Conservation (phyloP, 2,113 vertebrate species). For the Polyodon spathula region DNA sequence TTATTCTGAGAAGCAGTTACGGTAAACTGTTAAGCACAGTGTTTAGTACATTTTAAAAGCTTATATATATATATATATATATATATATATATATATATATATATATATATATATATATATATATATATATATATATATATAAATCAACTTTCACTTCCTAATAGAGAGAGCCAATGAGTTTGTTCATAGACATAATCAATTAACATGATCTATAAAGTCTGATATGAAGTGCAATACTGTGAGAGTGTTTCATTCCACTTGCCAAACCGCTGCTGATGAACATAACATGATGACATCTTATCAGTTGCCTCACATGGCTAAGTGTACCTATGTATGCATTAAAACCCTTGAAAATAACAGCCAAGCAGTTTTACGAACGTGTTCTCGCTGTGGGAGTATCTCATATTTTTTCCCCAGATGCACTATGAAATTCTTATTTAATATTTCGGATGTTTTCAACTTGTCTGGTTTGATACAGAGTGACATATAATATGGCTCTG, state of each 20-base stretch:
- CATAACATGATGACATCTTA: slow-evolving; percentile 27
- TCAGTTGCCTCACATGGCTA: slow-evolving; percentile 21
- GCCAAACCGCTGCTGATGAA: slow-evolving; percentile 31
- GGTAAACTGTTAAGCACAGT: slow-evolving; percentile 35
- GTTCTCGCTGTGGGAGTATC: no score
- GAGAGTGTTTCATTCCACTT: slow-evolving; percentile 29
- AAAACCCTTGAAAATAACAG: neutral
- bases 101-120: no score
- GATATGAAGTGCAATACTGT: slow-evolving; percentile 28
- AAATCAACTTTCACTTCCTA: slow-evolving; percentile 43
- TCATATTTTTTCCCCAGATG: no score
- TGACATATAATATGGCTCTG: no score
- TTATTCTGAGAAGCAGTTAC: slow-evolving; percentile 16
- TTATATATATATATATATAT: no score
- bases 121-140: no score
- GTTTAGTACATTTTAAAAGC: slow-evolving; percentile 56
- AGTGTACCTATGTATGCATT: neutral
- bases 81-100: no score
- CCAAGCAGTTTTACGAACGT: neutral
- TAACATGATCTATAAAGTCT: slow-evolving; percentile 41
- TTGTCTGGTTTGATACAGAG: no score
- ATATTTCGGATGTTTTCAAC: no score
- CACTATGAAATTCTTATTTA: no score
- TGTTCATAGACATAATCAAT: slow-evolving; percentile 55
- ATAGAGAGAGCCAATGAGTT: slow-evolving; percentile 42